Conservation (phyloP, 2,113 vertebrate species). For the Dromas ardeola region DNA sequence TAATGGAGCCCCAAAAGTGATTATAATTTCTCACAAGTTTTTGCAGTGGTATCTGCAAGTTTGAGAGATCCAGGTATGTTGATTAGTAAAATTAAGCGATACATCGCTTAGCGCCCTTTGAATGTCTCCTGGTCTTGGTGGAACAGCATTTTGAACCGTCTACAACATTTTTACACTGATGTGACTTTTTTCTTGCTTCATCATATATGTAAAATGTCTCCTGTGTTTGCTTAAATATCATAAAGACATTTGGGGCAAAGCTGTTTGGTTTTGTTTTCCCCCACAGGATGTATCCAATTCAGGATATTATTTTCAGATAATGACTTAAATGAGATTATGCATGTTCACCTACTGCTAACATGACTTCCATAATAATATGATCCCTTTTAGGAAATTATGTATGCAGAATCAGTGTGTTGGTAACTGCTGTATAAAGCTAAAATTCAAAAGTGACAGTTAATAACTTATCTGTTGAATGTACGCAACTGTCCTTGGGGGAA, state of each 20-base stretch:
- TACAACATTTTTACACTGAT: background rate
- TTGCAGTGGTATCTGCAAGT: background rate
- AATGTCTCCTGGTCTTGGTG: background rate
- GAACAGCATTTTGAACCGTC: background rate
- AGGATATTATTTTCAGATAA: slow-evolving; percentile 37
- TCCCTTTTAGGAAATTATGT: slow-evolving; percentile 9
- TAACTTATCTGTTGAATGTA: slow-evolving; percentile 13
- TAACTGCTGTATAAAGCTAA: background rate
- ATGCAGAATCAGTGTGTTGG: background rate
- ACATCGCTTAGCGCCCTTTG: background rate
- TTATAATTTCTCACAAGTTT: background rate
- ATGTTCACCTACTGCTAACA: background rate
- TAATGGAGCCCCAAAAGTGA: background rate
- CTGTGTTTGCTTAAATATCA: background rate
- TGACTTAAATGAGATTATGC: background rate
- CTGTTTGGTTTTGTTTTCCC: slow-evolving; percentile 8
- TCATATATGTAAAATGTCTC: background rate
- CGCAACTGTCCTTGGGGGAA: background rate
- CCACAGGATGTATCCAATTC: background rate
- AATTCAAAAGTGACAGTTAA: slow-evolving; percentile 35
- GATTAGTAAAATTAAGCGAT: background rate
- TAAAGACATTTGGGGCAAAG: background rate
- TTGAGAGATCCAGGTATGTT: background rate
- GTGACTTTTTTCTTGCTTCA: background rate
- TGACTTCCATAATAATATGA: background rate